Evolutionary conservation across 1,140 invertebrate genomes (phyloP).

Genomic region (Calephelis nemesis): DNA sequence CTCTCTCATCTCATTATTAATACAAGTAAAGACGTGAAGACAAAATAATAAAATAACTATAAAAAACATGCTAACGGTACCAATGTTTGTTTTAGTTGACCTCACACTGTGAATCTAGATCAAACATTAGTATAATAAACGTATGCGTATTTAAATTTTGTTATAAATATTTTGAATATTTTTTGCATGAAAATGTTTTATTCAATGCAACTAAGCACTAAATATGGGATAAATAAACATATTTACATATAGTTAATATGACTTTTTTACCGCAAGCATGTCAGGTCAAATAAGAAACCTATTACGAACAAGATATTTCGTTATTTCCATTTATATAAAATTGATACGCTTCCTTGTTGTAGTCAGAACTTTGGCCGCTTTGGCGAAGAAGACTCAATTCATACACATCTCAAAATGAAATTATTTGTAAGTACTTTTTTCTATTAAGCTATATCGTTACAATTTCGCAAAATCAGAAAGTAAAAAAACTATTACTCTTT

Average conservation of each 20-base stretch:
- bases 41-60: no score
- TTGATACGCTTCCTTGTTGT: constrained; percentile 20
- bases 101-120: no score
- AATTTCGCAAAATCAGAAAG: no score
- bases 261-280: constrained; percentile 7
- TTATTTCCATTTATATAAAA: constrained; percentile 24
- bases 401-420: constrained; percentile 2
- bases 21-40: no score
- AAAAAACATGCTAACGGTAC: no score
- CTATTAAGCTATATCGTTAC: no score
- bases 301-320: constrained; percentile 7
- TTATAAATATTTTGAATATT: background rate
- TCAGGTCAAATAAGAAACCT: constrained; percentile 14
- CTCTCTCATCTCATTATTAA: no score
- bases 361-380: constrained; percentile 5
- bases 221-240: background rate
- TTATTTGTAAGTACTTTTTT: constrained; percentile 6
- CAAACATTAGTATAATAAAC: no score
- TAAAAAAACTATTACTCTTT: no score
- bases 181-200: constrained; percentile 1
- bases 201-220: no score
- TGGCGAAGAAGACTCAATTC: background rate
- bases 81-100: no score
- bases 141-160: no score
- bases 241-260: background rate